phyloP scores from a whole-genome alignment of 2,113 vertebrate genomes.

The Uria lomvia region DNA sequence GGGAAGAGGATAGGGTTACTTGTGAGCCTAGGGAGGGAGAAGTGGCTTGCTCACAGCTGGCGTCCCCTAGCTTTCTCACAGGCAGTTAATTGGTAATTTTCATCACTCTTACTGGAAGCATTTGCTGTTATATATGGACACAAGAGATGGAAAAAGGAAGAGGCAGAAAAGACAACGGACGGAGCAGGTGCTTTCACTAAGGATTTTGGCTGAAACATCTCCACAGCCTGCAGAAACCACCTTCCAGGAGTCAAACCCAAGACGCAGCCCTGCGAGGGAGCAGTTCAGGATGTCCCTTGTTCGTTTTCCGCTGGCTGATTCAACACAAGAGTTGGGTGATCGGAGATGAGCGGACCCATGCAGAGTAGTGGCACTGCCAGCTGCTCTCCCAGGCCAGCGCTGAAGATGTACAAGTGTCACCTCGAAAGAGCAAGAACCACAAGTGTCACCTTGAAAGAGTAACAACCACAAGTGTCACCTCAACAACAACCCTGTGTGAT shows the following conservation, averaged over 20 bases:
- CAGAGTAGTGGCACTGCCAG: neutral
- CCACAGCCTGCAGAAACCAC: neutral
- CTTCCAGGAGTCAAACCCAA: neutral
- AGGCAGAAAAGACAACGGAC: neutral
- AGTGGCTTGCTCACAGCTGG: conserved; percentile 34
- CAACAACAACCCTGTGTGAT: accelerated
- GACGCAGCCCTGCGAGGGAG: neutral
- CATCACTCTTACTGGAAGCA: conserved; percentile 51
- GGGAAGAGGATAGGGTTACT: conserved; percentile 38
- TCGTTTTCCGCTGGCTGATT: neutral
- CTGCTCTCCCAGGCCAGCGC: neutral
- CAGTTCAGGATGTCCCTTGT: neutral
- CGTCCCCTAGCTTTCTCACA: conserved; percentile 34
- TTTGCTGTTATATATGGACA: neutral
- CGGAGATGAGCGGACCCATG: accelerated
- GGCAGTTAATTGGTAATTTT: conserved; percentile 72
- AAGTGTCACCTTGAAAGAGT: too few species aligned
- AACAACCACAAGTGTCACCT: neutral
- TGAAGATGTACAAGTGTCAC: neutral
- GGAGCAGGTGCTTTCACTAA: neutral
- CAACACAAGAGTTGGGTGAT: neutral
- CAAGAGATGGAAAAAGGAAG: neutral
- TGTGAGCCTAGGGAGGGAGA: neutral
- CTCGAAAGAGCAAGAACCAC: too few species aligned
- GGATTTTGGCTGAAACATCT: neutral